Evolutionary conservation across 2,888 invertebrate species (phyloP), one percentile per base, ranked within the genome.

Genomic region (Amblyteles armatorius): DNA sequence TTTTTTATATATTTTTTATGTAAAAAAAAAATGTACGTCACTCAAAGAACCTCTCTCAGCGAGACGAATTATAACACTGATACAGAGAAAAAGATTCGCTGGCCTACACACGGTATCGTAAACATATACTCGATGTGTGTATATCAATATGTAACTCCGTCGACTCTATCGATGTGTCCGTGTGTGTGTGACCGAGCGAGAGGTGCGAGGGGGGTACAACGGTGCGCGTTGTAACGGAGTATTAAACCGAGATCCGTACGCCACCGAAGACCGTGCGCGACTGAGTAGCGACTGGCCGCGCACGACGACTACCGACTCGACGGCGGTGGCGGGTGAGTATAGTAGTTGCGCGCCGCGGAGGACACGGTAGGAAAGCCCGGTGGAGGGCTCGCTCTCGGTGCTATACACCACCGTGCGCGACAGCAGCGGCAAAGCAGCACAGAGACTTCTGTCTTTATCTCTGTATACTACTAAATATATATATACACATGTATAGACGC

Each of bases 201-300:
- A 73, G 73, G 67, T 76, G 69, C 76, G 81, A 76, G 74, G 74
- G 74, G 44, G 40, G 40, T 65, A 72, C 76, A 74, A 71, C 76
- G 77, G 65, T 74, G 57, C 26, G 19, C 36, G 19, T 33, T 55
- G 77, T 78, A 78, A 78, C 68, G 57, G 52, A 55, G 26, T 57
- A 68, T 81, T 22, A 73, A 44, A 16, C 57, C 57, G 44, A 73
- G 78, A 50, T 80, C 84, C 86, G 83, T 86, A 85, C 89, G 85
- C 87, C 73, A 89, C 88, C 90, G 88, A 90, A 88, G 88, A 88
- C 90, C 87, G 91, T 91, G 90, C 90, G 90, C 91, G 90, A 92
- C 91, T 92, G 90, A 91, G 79, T 84, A 68, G 84, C 84, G 84
- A 82, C 82, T 85, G 86, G 85, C 81, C 79, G 81, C 84, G 83